Base-by-base conservation (phyloP, 2,888 invertebrate species). In the Ditula angustiorana region DNA sequence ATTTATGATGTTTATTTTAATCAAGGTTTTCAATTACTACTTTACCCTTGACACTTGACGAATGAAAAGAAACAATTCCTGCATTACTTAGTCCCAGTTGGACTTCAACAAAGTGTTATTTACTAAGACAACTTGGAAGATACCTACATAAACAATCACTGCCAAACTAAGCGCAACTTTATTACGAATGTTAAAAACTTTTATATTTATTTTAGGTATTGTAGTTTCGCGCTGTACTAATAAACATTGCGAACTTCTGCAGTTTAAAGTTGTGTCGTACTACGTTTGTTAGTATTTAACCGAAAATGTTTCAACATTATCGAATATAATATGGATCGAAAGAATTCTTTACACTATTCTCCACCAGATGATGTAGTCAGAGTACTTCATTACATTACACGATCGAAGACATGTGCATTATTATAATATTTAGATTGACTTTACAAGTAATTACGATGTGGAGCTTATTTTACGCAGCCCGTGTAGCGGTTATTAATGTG, bases 11-110 rank as follows among this genome's bases (percentile, higher is more conserved):
- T n/a, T n/a, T n/a, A n/a, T n/a, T n/a, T n/a, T n/a, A n/a, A n/a
- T n/a, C n/a, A n/a, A n/a, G n/a, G n/a, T n/a, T n/a, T n/a, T n/a
- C n/a, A n/a, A n/a, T n/a, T n/a, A n/a, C n/a, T n/a, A n/a, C n/a
- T n/a, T n/a, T n/a, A n/a, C n/a, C n/a, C n/a, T n/a, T n/a, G n/a
- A n/a, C n/a, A n/a, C n/a, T n/a, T n/a, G n/a, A n/a, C 7, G 5
- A 13, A 35, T 35, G 5, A 1, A 41, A 16, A 41, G n/a, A 19
- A n/a, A 16, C 7, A 37, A 44, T 19, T 10, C n/a, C 35, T 50
- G 26, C 49, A 11, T 61, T 35, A 23, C 35, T n/a, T n/a, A n/a
- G 11, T 13, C 11, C 16, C 60, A 44, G n/a, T 47, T 28, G n/a
- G 8, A 3, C n/a, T 2, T 41, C 2, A 10, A 19, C 41, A n/a